These are phyloP conservation scores for Telmatherina bonti DNA, from an alignment of 2,797 vertebrate species.

Conservation along the genomic window DNA sequence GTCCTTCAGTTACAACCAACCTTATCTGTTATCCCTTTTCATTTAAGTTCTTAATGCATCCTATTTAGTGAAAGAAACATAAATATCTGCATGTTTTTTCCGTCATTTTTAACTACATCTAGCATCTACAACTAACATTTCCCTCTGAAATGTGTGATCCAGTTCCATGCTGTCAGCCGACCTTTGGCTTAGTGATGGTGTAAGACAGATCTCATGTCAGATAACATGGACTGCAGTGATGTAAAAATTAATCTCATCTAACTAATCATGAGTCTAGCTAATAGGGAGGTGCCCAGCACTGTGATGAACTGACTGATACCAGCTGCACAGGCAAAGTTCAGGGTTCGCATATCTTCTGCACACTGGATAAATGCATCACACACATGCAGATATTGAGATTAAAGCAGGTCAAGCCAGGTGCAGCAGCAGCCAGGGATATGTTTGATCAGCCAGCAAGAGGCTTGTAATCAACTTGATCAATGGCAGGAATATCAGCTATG, in stretches of 20 bases:
- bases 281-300: slow-evolving; percentile 54
- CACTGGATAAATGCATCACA: slow-evolving; percentile 20
- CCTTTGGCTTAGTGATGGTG: slow-evolving; percentile 53
- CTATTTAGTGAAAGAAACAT: too few relatives aligned
- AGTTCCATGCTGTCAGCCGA: slow-evolving; percentile 31
- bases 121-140: background rate
- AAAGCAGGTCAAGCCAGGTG: slow-evolving; percentile 1
- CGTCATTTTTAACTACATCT: too few relatives aligned
- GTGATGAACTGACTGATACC: slow-evolving; percentile 66
- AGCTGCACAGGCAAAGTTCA: slow-evolving; percentile 71
- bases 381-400: slow-evolving; percentile 5
- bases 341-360: slow-evolving; percentile 44
- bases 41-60: too few relatives aligned
- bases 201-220: slow-evolving; percentile 58
- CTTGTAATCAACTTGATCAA: slow-evolving; percentile 76
- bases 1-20: too few relatives aligned
- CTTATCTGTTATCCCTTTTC: too few relatives aligned
- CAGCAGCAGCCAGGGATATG: slow-evolving; percentile 40
- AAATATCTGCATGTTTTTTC: too few relatives aligned
- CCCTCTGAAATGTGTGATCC: background rate
- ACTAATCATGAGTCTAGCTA: slow-evolving; percentile 63
- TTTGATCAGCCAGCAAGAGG: slow-evolving; percentile 73
- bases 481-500: slow-evolving; percentile 70
- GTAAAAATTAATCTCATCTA: slow-evolving; percentile 77
- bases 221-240: slow-evolving; percentile 57